Conservation (phyloP, 2,797 vertebrate species). For the Pipistrellus nathusii region DNA sequence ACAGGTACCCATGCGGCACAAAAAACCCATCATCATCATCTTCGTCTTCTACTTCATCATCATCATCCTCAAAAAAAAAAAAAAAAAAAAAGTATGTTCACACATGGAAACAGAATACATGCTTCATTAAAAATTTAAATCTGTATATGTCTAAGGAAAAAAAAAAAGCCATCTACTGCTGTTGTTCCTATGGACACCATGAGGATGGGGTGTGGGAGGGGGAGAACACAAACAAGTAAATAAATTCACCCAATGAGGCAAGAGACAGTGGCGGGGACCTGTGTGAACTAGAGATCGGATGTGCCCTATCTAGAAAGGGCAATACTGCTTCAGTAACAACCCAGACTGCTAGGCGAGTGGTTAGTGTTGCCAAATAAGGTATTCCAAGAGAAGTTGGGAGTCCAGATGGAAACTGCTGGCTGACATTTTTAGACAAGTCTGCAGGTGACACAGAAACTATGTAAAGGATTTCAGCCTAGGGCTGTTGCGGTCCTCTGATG, state of each 20-base stretch:
- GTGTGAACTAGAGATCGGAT: rapidly evolving
- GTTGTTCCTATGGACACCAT: rapidly evolving
- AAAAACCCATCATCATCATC: slow-evolving; percentile 98
- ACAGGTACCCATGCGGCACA: slow-evolving; percentile 98
- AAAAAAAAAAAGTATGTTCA: not conserved
- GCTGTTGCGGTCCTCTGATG: rapidly evolving
- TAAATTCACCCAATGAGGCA: not conserved
- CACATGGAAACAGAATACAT: not conserved
- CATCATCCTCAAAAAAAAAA: slow-evolving; percentile 91
- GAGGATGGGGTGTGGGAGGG: not conserved
- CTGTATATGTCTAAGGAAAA: not conserved
- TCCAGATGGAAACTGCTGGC: not conserved
- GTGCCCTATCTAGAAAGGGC: not conserved
- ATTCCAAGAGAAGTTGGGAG: not conserved
- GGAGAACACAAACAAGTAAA: not conserved
- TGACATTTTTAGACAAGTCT: not conserved
- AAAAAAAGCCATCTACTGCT: not conserved
- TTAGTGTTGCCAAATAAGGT: not conserved
- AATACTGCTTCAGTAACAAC: not conserved
- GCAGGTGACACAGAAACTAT: not conserved
- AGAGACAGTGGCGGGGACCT: not conserved
- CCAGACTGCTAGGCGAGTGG: not conserved
- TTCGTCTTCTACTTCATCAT: slow-evolving; percentile 95
- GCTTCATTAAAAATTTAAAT: not conserved
- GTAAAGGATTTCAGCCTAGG: not conserved